Evolutionary conservation across 2,797 vertebrate genomes (phyloP).

Genomic region (Crenuchus spilurus): DNA sequence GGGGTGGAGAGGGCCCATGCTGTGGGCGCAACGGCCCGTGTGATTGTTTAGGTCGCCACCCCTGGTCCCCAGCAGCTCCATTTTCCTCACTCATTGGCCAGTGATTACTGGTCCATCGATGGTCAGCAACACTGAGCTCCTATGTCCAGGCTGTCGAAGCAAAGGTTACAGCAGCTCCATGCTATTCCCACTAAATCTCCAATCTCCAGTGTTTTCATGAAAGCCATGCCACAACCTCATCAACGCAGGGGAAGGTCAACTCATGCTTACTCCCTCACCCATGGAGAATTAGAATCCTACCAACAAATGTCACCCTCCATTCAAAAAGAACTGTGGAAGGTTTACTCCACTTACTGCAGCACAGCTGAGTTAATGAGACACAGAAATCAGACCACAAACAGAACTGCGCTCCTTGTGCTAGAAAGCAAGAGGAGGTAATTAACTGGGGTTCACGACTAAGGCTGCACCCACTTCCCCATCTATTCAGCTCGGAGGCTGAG

Average conservation of each 20-base stretch:
- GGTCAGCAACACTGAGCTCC: constrained; percentile 10
- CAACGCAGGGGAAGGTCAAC: not conserved
- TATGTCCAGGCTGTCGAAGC: constrained; percentile 1
- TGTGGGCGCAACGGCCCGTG: constrained; percentile 30
- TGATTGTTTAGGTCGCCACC: constrained; percentile 53
- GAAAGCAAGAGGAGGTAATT: constrained; percentile 34
- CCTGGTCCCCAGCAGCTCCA: constrained; percentile 45
- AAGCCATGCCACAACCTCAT: constrained; percentile 3
- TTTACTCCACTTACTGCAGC: not conserved
- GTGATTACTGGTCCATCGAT: constrained; percentile 32
- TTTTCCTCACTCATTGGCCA: constrained; percentile 42
- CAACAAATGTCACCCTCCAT: not conserved
- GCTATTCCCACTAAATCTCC: constrained; percentile 11
- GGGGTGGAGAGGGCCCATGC: constrained; percentile 41
- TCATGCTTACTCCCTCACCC: not conserved
- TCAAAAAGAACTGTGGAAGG: not conserved
- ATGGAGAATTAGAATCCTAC: not conserved
- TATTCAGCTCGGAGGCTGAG: constrained; percentile 32
- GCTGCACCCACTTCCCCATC: not conserved
- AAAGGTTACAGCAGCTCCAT: constrained; percentile 20
- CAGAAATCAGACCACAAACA: constrained; percentile 10
- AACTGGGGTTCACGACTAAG: constrained; percentile 16
- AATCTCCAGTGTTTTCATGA: not conserved
- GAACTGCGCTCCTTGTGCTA: not conserved
- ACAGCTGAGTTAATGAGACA: constrained; percentile 2